Base-by-base conservation (phyloP, 2,113 vertebrate genomes). In the Xenopus borealis region DNA sequence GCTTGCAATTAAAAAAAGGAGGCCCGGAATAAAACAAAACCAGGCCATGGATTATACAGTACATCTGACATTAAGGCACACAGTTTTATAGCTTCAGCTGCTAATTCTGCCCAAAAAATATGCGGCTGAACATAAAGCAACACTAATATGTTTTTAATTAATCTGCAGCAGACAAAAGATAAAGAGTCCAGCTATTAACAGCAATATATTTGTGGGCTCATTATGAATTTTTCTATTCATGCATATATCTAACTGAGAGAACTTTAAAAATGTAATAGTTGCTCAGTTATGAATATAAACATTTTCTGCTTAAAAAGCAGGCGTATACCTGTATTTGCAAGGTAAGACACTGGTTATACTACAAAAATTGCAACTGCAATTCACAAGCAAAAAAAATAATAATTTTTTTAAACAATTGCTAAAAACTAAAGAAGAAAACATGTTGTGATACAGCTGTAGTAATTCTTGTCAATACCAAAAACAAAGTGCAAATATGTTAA, bases 71-170 rank as follows among this genome's bases (percentile, higher is more conserved):
- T 79, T 70, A 69, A 83, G 80, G 70, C 72, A 13, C 70, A 75
- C 33, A 6, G 33, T 87, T 83, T 81, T 81, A 78, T 75, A 78
- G 83, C 79, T 78, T 81, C 72, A 72, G 88, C 83, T 79, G 78
- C 85, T 83, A 50, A 13, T 50, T 50, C 86, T 85, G 80, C 84
- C 81, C 81, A 78, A 86, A 88, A 88, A 72, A 83, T 66, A 84
- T 80, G 69, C 71, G 78, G 86, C 33, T 85, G 85, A 83, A 78
- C 87, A 85, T 85, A 86, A 87, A 83, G 82, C 82, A 81, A 80
- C 77, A 71, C 82, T 86, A 81, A 88, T 86, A 84, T 83, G 84
- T 79, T 80, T 82, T 85, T 89, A 89, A 90, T 91, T 91, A 91
- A 87, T 81, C 85, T 79, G 81, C 84, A 82, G 79, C 81, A 84